Evolutionary conservation across 2,113 vertebrate genomes (phyloP).

Genomic region (Tragelaphus imberbis): DNA sequence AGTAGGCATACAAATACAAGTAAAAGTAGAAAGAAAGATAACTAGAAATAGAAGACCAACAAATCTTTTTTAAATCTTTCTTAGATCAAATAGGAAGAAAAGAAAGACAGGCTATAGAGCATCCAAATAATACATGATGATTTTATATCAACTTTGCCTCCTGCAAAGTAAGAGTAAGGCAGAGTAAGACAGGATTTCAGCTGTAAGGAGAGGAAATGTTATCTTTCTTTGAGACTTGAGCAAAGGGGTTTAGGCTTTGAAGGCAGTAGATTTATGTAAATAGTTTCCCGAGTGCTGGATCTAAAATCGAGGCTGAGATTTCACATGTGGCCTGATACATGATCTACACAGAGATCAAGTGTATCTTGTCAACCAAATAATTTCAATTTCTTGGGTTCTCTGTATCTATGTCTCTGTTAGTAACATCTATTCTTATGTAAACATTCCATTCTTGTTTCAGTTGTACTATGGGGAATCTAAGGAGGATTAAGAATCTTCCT

Average conservation of each 20-base stretch:
- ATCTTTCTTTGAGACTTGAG: background rate
- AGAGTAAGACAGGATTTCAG: background rate
- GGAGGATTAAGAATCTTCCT: background rate
- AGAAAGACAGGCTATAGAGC: background rate
- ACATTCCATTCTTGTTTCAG: background rate
- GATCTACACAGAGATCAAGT: background rate
- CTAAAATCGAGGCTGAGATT: constrained; percentile 22
- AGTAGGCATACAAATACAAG: background rate
- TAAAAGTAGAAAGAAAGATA: background rate
- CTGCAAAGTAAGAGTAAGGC: background rate
- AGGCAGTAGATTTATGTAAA: constrained; percentile 8
- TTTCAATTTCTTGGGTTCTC: constrained; percentile 24
- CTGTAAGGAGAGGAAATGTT: background rate
- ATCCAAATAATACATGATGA: background rate
- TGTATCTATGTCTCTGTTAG: background rate
- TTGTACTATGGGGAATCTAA: background rate
- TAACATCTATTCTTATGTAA: constrained; percentile 1
- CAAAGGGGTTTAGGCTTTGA: background rate
- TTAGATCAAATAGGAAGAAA: background rate
- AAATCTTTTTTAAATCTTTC: background rate
- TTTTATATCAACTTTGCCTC: constrained; percentile 21
- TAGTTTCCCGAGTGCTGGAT: background rate
- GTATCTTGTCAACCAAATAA: constrained; percentile 28
- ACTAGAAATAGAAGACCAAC: background rate
- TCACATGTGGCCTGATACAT: background rate